phyloP scores from a whole-genome alignment of 2,797 vertebrate species.

The Sebastes cheni region DNA sequence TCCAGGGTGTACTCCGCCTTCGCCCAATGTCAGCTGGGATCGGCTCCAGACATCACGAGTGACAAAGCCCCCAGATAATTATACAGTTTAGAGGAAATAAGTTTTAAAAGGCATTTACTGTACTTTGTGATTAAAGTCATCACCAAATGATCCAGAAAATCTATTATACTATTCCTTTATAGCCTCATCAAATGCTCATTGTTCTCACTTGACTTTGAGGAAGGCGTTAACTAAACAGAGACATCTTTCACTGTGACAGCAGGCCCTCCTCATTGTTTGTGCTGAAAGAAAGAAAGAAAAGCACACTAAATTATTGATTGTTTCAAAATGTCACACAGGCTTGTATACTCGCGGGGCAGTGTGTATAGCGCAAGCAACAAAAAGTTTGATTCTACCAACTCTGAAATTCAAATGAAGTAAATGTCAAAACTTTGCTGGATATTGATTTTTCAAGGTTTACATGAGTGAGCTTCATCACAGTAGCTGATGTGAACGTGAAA shows the following conservation, averaged over 20 bases:
- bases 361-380: background rate
- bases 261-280: constrained; percentile 16
- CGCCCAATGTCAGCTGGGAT: no score
- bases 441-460: background rate
- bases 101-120: background rate
- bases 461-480: background rate
- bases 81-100: background rate
- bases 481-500: background rate
- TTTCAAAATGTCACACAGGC: constrained; percentile 7
- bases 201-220: background rate
- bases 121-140: background rate
- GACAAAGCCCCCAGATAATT: background rate
- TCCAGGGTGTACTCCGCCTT: no score
- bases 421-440: background rate
- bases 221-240: background rate
- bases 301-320: constrained; percentile 6
- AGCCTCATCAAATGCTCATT: background rate
- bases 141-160: background rate
- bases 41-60: accelerated
- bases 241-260: constrained; percentile 4
- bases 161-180: background rate
- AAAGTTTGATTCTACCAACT: background rate
- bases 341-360: background rate
- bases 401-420: background rate
- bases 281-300: constrained; percentile 5